Evolutionary conservation across 2,888 invertebrate genomes (phyloP).

Genomic region (Mimachlamys varia): DNA sequence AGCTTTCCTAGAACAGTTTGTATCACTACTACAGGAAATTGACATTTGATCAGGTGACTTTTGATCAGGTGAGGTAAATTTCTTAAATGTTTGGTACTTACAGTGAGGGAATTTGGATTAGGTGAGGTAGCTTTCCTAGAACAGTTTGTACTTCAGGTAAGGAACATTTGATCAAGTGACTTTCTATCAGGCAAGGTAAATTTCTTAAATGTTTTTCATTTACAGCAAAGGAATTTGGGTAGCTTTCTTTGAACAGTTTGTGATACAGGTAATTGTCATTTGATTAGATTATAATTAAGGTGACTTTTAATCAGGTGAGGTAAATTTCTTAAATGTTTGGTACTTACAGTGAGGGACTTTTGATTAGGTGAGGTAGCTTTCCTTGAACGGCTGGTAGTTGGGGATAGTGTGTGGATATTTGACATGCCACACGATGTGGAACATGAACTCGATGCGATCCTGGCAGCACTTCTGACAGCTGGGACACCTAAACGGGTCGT

Average conservation of each 20-base stretch:
- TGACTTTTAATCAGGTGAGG: background rate
- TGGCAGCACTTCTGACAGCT: slow-evolving; percentile 75
- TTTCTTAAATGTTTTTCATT: too few species aligned
- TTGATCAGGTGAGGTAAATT: too few species aligned
- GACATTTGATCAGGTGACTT: background rate
- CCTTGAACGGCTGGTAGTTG: slow-evolving; percentile 75
- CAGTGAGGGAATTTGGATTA: background rate
- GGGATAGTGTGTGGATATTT: slow-evolving; percentile 78
- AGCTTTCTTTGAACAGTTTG: background rate
- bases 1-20: slow-evolving; percentile 73
- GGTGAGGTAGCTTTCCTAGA: slow-evolving; percentile 46
- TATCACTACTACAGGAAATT: slow-evolving; percentile 48
- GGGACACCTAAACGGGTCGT: slow-evolving; percentile 74
- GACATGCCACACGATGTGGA: slow-evolving; percentile 77
- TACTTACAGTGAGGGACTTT: slow-evolving; percentile 14
- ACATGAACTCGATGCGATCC: slow-evolving; percentile 77
- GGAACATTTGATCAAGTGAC: too few species aligned
- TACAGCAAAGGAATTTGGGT: background rate
- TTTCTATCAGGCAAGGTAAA: too few species aligned
- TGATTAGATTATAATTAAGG: too few species aligned
- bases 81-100: background rate
- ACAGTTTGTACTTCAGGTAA: slow-evolving; percentile 73
- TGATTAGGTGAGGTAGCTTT: slow-evolving; percentile 66
- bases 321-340: background rate
- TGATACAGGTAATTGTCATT: too few species aligned